phyloP scores from a whole-genome alignment of 2,888 invertebrate genomes.

The Platerodrilus igneus region DNA sequence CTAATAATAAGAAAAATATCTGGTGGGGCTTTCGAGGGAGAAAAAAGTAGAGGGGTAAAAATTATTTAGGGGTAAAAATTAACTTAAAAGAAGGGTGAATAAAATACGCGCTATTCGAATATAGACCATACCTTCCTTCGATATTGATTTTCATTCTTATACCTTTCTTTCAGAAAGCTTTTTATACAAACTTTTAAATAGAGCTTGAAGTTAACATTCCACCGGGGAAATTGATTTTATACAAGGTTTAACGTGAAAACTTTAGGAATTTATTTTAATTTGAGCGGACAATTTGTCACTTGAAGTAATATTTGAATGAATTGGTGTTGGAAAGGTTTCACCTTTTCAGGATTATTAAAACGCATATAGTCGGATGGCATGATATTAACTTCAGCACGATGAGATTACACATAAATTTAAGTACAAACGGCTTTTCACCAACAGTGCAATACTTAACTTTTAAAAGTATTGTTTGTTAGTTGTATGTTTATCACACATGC shows the following conservation, averaged over 20 bases:
- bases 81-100: slow-evolving; percentile 28
- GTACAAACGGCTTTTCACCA: too few relatives aligned
- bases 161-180: slow-evolving; percentile 9
- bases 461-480: too few relatives aligned
- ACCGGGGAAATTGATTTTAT: slow-evolving; percentile 14
- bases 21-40: slow-evolving; percentile 18
- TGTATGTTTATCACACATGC: too few relatives aligned
- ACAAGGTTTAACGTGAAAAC: slow-evolving; percentile 11
- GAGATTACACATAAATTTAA: too few relatives aligned
- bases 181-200: slow-evolving; percentile 13
- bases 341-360: too few relatives aligned
- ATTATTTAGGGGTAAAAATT: slow-evolving; percentile 28
- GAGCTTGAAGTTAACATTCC: slow-evolving; percentile 8
- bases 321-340: too few relatives aligned
- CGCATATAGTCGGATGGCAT: too few relatives aligned
- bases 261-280: slow-evolving; percentile 7
- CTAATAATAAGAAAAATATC: slow-evolving; percentile 26
- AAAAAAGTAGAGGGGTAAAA: slow-evolving; percentile 25
- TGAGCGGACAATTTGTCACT: slow-evolving; percentile 7
- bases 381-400: too few relatives aligned
- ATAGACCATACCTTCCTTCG: slow-evolving; percentile 24
- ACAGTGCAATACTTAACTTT: too few relatives aligned
- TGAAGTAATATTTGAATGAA: background rate
- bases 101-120: slow-evolving; percentile 26
- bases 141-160: slow-evolving; percentile 22